Evolutionary conservation across 2,888 invertebrate genomes (phyloP).

Genomic region (Malacosoma neustria): DNA sequence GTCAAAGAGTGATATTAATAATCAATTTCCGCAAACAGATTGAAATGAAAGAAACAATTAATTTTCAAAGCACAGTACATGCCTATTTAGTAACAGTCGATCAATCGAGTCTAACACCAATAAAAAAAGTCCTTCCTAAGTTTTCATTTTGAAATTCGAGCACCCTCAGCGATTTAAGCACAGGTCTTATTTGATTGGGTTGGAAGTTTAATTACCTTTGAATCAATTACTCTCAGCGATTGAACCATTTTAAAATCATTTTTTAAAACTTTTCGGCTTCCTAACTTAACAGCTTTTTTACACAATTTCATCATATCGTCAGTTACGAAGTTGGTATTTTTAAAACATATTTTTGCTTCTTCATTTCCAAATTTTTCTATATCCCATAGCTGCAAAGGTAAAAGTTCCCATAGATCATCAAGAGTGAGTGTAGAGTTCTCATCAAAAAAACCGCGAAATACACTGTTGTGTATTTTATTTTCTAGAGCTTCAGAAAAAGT

Average conservation of each 20-base stretch:
- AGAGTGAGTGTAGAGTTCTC: constrained; percentile 34
- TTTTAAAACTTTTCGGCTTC: constrained; percentile 31
- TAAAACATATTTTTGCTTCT: constrained; percentile 48
- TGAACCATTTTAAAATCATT: constrained; percentile 32
- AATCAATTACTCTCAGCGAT: constrained; percentile 42
- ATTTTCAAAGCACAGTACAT: too few relatives aligned
- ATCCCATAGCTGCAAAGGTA: constrained; percentile 51
- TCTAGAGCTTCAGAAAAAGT: constrained; percentile 42
- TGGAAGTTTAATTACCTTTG: constrained; percentile 25
- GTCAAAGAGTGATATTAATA: too few relatives aligned
- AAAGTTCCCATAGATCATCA: constrained; percentile 45
- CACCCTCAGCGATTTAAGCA: too few relatives aligned
- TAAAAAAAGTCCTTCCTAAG: too few relatives aligned
- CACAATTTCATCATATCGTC: constrained; percentile 41
- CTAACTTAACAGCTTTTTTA: constrained; percentile 31
- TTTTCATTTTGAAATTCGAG: too few relatives aligned
- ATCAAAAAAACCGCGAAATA: constrained; percentile 40
- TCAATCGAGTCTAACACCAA: too few relatives aligned
- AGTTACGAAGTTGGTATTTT: constrained; percentile 39
- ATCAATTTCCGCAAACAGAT: too few relatives aligned
- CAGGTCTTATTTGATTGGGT: background rate
- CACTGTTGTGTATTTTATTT: constrained; percentile 43
- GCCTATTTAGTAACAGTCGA: too few relatives aligned
- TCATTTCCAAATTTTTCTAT: constrained; percentile 43
- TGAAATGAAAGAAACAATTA: too few relatives aligned